Percentiles rank a stretch among this genome's conserved stretches.
These are phyloP conservation scores for Ceratitis capitata DNA, from an alignment of 1,140 invertebrate genomes.

Conservation along the genomic window DNA sequence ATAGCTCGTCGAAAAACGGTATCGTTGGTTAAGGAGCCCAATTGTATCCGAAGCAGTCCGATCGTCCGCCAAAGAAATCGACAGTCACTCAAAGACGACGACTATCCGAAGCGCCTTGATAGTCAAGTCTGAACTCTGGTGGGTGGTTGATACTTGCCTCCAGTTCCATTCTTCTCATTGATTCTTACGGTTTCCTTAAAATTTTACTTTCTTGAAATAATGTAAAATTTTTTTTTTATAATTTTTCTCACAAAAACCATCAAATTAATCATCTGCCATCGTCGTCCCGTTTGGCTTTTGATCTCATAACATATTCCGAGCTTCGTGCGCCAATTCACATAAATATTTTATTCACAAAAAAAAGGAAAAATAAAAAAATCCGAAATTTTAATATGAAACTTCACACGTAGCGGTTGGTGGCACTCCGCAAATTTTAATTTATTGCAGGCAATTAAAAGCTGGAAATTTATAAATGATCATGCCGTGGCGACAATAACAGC, in stretches of 20 bases:
- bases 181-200: no score
- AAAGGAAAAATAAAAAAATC: no score
- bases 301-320: not conserved
- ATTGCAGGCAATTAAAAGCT: conserved; percentile 25
- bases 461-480: conserved; percentile 32
- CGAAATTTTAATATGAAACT: conserved; percentile 2
- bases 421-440: conserved; percentile 25
- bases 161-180: no score
- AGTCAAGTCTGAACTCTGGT: no score
- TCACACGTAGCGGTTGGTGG: conserved; percentile 6
- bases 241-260: not conserved
- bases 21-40: no score
- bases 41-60: no score
- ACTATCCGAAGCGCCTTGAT: no score
- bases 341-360: not conserved
- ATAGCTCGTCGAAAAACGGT: no score
- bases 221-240: not conserved
- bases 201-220: no score
- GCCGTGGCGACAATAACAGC: not conserved
- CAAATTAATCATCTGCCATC: not conserved
- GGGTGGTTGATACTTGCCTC: no score
- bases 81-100: no score
- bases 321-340: not conserved
- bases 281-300: not conserved
- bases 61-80: no score